Evolutionary conservation across 2,113 vertebrate genomes (phyloP).

Genomic region (Bambusicola thoracicus): DNA sequence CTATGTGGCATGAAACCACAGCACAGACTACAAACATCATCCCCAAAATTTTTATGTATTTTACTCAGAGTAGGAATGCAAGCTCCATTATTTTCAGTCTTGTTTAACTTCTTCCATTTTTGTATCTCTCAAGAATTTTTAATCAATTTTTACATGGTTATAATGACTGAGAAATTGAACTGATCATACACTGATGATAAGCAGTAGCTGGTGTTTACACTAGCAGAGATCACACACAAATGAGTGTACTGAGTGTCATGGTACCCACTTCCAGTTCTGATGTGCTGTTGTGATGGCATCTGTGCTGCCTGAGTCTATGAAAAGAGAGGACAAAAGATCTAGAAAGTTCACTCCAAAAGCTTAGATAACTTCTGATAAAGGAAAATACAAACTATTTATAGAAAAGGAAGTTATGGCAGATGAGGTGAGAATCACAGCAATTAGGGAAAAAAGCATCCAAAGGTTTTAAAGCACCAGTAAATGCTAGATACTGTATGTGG

Average conservation of each 20-base stretch:
- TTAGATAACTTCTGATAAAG: neutral
- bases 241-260: rapidly evolving
- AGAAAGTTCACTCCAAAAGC: neutral
- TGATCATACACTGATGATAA: neutral
- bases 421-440: neutral
- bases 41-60: neutral
- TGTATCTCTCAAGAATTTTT: neutral
- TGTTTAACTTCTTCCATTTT: neutral
- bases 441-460: neutral
- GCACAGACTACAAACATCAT: neutral
- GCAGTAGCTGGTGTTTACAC: neutral
- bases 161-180: neutral
- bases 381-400: neutral
- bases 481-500: neutral
- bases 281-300: neutral
- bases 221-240: neutral
- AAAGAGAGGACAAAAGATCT: neutral
- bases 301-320: neutral
- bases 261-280: neutral
- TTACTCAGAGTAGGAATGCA: neutral
- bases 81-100: neutral
- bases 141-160: neutral
- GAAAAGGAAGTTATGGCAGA: neutral
- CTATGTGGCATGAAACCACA: neutral
- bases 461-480: neutral